Conservation (phyloP, 1,140 invertebrate genomes). For the Araneus ventricosus region DNA sequence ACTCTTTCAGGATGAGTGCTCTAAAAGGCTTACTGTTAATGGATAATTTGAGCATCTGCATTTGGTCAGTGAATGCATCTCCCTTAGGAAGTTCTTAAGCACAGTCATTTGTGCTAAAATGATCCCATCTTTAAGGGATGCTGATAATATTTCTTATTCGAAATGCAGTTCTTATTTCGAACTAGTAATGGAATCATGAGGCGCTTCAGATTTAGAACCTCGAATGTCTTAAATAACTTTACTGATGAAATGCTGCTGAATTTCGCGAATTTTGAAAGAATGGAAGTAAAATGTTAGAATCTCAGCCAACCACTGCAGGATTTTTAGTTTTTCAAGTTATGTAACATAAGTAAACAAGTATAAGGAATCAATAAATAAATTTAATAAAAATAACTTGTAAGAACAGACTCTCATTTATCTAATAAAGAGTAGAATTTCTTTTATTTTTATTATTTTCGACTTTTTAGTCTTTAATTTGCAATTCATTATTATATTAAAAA, state of each 20-base stretch:
- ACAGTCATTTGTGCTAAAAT: background rate
- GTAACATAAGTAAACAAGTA: too few species aligned
- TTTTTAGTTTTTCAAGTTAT: background rate
- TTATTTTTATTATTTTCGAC: too few species aligned
- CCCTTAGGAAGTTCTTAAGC: background rate
- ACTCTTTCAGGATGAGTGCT: slow-evolving; percentile 18
- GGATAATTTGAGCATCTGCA: slow-evolving; percentile 31
- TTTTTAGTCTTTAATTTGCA: too few species aligned
- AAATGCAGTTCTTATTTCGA: background rate
- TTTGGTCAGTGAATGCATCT: slow-evolving; percentile 7
- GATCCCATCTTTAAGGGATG: background rate
- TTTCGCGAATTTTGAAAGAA: background rate
- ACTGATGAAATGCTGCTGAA: background rate
- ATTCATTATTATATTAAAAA: too few species aligned
- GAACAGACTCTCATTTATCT: too few species aligned
- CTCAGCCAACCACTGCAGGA: background rate
- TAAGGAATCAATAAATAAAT: too few species aligned
- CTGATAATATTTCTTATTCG: slow-evolving; percentile 20
- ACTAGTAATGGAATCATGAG: background rate
- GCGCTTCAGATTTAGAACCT: background rate
- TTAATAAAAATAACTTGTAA: too few species aligned
- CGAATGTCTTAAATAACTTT: background rate
- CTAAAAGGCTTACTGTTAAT: slow-evolving; percentile 32
- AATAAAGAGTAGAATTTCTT: too few species aligned
- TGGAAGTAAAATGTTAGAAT: background rate